Evolutionary conservation across 1,140 invertebrate species (phyloP).

Genomic region (Nomia melanderi): DNA sequence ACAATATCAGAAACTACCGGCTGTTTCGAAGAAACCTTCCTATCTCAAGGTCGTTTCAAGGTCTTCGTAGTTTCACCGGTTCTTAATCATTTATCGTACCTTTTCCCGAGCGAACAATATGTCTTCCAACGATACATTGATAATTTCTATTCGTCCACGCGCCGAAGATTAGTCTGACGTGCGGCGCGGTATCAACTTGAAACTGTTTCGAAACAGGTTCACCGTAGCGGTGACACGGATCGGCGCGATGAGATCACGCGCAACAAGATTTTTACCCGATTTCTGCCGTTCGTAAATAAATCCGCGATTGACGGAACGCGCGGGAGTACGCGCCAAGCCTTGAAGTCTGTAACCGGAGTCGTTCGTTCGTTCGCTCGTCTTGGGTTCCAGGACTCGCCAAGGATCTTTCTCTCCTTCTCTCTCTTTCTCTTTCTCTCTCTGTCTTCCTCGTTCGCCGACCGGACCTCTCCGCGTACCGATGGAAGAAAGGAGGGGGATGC

Average conservation of each 20-base stretch:
- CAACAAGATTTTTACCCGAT: slow-evolving; percentile 23
- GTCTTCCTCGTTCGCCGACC: background rate
- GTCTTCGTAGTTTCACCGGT: too few species aligned
- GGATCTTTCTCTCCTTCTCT: slow-evolving; percentile 51
- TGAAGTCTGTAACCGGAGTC: slow-evolving; percentile 63
- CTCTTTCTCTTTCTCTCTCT: background rate
- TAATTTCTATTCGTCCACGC: background rate
- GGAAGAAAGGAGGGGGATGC: background rate
- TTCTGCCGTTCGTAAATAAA: slow-evolving; percentile 19
- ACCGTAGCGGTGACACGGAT: background rate
- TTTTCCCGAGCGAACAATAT: too few species aligned
- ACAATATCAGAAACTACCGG: too few species aligned
- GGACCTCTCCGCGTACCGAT: background rate
- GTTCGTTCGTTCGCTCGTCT: slow-evolving; percentile 48
- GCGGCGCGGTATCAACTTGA: too few species aligned
- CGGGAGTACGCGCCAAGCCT: slow-evolving; percentile 49
- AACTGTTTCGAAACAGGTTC: slow-evolving; percentile 7
- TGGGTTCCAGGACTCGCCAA: slow-evolving; percentile 54
- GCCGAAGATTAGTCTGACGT: too few species aligned
- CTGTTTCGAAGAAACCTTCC: too few species aligned
- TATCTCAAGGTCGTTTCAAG: too few species aligned
- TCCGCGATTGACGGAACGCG: slow-evolving; percentile 55
- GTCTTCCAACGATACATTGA: too few species aligned
- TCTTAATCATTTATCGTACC: too few species aligned
- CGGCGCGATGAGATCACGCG: slow-evolving; percentile 9